phyloP scores from a whole-genome alignment of 2,113 vertebrate species.

The Antechinus flavipes region DNA sequence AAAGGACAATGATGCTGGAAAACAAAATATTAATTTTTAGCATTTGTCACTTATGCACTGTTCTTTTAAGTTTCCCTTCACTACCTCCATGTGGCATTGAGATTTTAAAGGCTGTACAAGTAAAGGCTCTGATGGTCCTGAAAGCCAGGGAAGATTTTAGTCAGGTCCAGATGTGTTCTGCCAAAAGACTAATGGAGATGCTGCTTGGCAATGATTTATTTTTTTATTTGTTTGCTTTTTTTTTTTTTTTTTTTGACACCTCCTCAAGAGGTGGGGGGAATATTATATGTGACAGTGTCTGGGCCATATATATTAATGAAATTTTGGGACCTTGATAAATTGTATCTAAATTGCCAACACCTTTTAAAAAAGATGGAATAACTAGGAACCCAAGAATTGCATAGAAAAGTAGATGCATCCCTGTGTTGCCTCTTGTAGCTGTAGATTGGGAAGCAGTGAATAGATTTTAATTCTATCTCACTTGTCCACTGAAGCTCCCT shows the following conservation, averaged over 20 bases:
- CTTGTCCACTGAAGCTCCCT: neutral
- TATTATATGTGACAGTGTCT: neutral
- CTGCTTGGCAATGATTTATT: neutral
- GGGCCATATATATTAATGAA: neutral
- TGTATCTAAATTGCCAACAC: neutral
- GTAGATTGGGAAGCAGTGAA: neutral
- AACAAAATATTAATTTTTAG: neutral
- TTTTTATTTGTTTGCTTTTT: too few species aligned
- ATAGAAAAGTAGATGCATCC: neutral
- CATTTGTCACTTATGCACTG: neutral
- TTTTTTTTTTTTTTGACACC: neutral
- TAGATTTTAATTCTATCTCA: neutral
- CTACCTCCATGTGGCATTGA: neutral
- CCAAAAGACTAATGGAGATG: neutral
- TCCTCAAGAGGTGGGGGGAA: neutral
- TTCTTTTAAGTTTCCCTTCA: neutral
- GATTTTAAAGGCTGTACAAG: neutral
- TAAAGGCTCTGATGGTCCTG: too few species aligned
- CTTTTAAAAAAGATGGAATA: neutral
- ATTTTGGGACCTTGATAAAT: neutral
- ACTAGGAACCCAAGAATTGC: neutral
- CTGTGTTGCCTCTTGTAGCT: neutral
- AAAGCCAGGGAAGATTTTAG: neutral
- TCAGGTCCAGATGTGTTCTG: neutral
- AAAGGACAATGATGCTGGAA: neutral